Base-by-base conservation (phyloP, 2,888 invertebrate species). In the Calliphora vomitoria region DNA sequence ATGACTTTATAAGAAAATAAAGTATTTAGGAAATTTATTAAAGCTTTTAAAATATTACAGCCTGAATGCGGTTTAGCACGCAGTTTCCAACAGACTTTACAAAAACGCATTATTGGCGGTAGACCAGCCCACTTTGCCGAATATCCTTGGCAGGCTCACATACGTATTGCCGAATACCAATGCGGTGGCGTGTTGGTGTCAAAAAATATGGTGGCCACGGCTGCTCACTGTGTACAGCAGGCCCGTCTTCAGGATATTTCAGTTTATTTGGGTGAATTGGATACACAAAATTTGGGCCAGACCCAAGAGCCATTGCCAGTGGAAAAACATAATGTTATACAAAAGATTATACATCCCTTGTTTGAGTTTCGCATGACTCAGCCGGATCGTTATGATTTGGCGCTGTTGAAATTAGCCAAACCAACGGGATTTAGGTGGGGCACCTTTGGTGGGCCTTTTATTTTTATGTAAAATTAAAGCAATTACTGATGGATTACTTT, bases 111-210 rank as follows among this genome's bases (percentile, higher is more conserved):
- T 86, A 97, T 97, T 60, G 97, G 97, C 0, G 97, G 97, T 0
- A 94, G 96, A 4, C 96, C 97, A 89, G 97, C 97, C 0, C 94
- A 95, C 89, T 97, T 95, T 68, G 94, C 93, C 0, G 97, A 97
- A 94, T 97, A 97, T 91, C 97, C 97, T 0, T 97, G 97, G 97
- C 97, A 97, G 92, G 97, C 97, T 0, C 97, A 97, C 90, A 96
- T 97, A 87, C 95, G 97, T 91, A 97, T 97, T 89, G 95, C 96
- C 0, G 96, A 97, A 89, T 97, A 96, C 91, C 97, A 97, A 91
- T 97, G 97, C 90, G 97, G 97, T 2, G 97, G 97, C 0, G 97
- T 97, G 0, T 93, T 97, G 95, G 96, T 97, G 47, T 97, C 97
- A 3, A 95, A 95, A 0, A 95, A 95, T 92, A 93, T 93, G 90